Evolutionary conservation across 53 echinoderm and acorn worm species (phyloP).

Genomic region (Actinopyga echinites): DNA sequence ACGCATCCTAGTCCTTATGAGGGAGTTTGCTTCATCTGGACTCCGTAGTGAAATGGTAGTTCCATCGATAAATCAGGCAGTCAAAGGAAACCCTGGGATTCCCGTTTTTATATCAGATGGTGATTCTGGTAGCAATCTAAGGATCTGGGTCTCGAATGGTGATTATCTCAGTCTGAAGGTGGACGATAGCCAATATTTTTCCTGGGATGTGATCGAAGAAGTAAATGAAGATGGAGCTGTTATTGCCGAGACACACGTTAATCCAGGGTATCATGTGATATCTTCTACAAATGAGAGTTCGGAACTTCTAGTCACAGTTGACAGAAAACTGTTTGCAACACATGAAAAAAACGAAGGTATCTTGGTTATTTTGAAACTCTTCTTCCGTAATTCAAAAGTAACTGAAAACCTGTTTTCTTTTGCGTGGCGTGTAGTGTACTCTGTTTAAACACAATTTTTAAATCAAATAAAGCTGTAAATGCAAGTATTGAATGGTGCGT

Average conservation of each 20-base stretch:
- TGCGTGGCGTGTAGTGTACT: too few species aligned
- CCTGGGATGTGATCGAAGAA: background rate
- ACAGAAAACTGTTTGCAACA: background rate
- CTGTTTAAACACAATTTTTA: too few species aligned
- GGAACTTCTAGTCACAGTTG: background rate
- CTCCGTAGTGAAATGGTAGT: background rate
- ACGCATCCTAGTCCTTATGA: background rate
- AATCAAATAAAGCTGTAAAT: too few species aligned
- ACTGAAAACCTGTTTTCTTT: too few species aligned
- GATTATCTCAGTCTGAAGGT: background rate
- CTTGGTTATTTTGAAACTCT: too few species aligned
- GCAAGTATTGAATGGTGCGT: too few species aligned
- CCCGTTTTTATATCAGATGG: background rate
- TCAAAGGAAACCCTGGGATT: background rate
- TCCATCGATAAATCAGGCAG: background rate
- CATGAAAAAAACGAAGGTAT: background rate
- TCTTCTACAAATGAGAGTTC: background rate
- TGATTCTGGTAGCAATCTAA: background rate
- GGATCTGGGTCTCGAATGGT: conserved; percentile 1
- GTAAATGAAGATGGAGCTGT: background rate
- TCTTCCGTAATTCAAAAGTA: too few species aligned
- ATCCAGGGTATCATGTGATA: conserved; percentile 9
- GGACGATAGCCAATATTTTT: background rate
- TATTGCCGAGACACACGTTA: background rate
- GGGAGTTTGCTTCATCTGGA: background rate